Evolutionary conservation across 2,797 vertebrate species (phyloP), one percentile per base, ranked within the genome.

Genomic region (Hoplostethus mediterraneus): DNA sequence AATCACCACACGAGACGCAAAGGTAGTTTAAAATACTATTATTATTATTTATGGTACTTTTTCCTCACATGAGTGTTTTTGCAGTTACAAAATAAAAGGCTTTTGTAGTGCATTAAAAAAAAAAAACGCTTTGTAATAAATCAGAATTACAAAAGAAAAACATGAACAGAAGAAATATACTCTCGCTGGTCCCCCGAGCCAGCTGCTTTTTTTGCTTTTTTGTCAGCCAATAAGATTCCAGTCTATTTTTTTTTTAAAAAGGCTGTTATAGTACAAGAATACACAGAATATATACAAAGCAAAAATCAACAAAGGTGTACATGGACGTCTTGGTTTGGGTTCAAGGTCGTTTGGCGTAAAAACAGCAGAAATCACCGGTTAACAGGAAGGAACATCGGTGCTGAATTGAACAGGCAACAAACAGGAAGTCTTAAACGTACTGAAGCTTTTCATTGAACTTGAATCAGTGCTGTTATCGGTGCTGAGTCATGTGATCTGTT

Each of bases 41-140:
- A 90, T 91, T 93, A 90, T 93, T 91, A 92, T 89, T 89, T 85
- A 91, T 91, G 87, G 83, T 90, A 90, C 88, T 82, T 82, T 86
- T 73, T 87, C 45, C 75, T 81, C 77, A 58, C 67, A 73, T 16
- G 65, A 79, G 64, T 77, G 60, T 73, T 80, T 84, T 80, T 21
- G 75, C 80, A 86, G 73, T 81, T 67, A 87, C 60, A 81, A 77
- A 79, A 81, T 74, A 69, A 68, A 68, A 36, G 4, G 7, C 36
- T 63, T 49, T 52, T 67, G 59, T 60, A 82, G 67, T 73, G 62
- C 70, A 71, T 44, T 67, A 70, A 62, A 49, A 59, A 48, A 38
- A 38, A 55, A 71, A 45, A 63, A 28, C 6, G 17, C 28, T 51
- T 77, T 71, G 40, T 38, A 55, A 79, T 71, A 82, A 80, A 80